These are phyloP conservation scores for Microchirus variegatus DNA, from an alignment of 2,797 vertebrate genomes.

Conservation along the genomic window DNA sequence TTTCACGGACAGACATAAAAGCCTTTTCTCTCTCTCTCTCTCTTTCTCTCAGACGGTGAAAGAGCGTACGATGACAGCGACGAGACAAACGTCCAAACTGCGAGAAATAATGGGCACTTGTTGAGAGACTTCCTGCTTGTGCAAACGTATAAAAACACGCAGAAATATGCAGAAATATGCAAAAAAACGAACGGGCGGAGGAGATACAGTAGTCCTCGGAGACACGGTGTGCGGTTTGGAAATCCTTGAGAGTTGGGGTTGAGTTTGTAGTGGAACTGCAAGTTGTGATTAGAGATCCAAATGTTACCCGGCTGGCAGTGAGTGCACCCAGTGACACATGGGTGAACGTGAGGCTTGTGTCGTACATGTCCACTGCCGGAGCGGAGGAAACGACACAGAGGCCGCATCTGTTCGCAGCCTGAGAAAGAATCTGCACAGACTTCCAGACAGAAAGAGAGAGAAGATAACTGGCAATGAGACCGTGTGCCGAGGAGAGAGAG, in stretches of 20 bases:
- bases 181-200: constrained; percentile 5
- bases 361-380: constrained; percentile 17
- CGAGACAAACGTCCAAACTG: constrained; percentile 9
- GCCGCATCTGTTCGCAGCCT: constrained; percentile 56
- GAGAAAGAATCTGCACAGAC: constrained; percentile 50
- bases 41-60: constrained; percentile 6
- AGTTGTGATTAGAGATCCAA: constrained; percentile 60
- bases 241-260: constrained; percentile 33
- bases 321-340: constrained; percentile 38
- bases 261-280: constrained; percentile 57
- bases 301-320: constrained; percentile 56
- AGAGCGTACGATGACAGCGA: constrained; percentile 9
- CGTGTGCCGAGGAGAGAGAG: constrained; percentile 6
- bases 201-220: constrained; percentile 31
- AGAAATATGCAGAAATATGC: constrained; percentile 18
- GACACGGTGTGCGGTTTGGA: constrained; percentile 39
- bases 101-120: background rate
- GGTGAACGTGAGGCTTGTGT: constrained; percentile 8
- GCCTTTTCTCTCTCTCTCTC: background rate
- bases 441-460: constrained; percentile 10
- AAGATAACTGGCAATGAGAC: background rate
- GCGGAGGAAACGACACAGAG: constrained; percentile 27
- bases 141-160: constrained; percentile 14
- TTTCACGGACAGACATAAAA: constrained; percentile 3
- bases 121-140: constrained; percentile 8